phyloP scores from a whole-genome alignment of 2,113 vertebrate genomes.

The Anhinga anhinga region DNA sequence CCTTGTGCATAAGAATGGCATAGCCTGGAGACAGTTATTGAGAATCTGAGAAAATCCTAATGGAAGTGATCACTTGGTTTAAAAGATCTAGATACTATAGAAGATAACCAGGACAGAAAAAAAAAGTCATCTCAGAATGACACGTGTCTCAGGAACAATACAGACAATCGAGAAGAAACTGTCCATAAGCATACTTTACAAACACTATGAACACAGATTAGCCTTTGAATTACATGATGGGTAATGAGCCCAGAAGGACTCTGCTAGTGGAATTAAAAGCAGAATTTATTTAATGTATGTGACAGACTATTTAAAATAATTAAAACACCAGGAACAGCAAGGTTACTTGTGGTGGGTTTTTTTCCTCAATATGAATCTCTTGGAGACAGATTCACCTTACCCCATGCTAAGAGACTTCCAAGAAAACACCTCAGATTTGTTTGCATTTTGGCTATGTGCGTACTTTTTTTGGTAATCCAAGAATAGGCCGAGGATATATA shows the following conservation, averaged over 20 bases:
- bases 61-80: not conserved
- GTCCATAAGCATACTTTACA: not conserved
- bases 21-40: not conserved
- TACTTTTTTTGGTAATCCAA: not conserved
- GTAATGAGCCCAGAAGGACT: not conserved
- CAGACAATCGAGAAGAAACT: not conserved
- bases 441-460: not conserved
- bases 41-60: not conserved
- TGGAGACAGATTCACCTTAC: not conserved
- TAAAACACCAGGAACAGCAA: not conserved
- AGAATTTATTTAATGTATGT: not conserved
- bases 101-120: not conserved
- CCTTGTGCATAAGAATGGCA: not conserved
- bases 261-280: not conserved
- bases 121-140: not conserved
- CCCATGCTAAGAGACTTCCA: not conserved
- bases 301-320: not conserved
- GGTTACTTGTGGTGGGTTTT: not conserved
- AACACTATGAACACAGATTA: not conserved
- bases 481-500: not conserved
- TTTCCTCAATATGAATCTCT: not conserved
- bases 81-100: not conserved
- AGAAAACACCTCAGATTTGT: not conserved
- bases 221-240: not conserved
- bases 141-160: not conserved